phyloP scores from a whole-genome alignment of 2,797 vertebrate species.

The Malurus leucopterus region DNA sequence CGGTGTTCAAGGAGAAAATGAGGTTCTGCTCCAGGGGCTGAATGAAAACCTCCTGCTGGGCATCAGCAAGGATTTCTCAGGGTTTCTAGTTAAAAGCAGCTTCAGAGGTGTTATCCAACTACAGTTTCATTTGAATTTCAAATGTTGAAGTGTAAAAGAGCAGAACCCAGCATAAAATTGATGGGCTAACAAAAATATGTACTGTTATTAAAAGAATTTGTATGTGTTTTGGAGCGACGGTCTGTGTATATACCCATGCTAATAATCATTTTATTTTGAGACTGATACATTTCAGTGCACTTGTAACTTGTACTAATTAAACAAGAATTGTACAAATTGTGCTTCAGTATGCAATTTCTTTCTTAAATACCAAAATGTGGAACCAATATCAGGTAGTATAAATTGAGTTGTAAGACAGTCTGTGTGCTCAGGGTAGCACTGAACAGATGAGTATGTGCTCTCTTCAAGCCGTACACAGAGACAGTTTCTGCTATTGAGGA shows the following conservation, averaged over 20 bases:
- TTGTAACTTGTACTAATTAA: neutral
- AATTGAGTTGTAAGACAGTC: neutral
- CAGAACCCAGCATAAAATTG: neutral
- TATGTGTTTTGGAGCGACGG: neutral
- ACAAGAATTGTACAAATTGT: neutral
- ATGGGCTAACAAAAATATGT: neutral
- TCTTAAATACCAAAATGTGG: neutral
- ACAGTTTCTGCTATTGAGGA: neutral
- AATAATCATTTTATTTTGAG: neutral
- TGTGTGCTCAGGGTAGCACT: neutral
- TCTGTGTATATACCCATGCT: neutral
- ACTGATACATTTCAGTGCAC: neutral
- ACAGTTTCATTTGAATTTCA: constrained; percentile 14
- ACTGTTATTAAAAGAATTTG: neutral
- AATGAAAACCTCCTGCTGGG: constrained; percentile 11
- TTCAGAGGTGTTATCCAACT: neutral
- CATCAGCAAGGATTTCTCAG: neutral
- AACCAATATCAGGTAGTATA: neutral
- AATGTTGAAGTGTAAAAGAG: neutral
- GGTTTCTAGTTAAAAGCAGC: neutral
- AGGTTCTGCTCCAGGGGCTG: neutral
- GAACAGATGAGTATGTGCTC: neutral
- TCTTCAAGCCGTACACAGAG: neutral
- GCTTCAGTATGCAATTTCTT: neutral
- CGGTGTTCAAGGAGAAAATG: neutral